Evolutionary conservation across 2,797 vertebrate species (phyloP), one percentile per base, ranked within the genome.

Genomic region (Darevskia mixta): DNA sequence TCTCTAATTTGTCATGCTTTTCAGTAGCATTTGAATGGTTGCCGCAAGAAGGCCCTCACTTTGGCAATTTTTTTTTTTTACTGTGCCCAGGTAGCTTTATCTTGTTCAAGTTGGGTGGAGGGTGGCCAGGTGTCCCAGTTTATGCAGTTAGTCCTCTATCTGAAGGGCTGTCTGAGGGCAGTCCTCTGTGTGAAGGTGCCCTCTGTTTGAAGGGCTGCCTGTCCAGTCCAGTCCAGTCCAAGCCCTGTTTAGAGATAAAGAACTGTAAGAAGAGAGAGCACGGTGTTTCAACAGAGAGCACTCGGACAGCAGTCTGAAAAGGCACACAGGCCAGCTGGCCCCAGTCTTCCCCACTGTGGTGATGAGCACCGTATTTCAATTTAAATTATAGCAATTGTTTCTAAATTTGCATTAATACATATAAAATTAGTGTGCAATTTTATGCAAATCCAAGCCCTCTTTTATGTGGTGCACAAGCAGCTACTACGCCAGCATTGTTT

Each of bases 11-110:
- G 93, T 90, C 89, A 71, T n/a, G 92, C 91, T 86, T 94, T 95
- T 96, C 93, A 95, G 32, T 89, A 92, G 86, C 94, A 95, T 94
- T 95, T 96, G 90, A 93, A 94, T 90, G 92, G 90, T 91, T 38
- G 66, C 81, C 82, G 76, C 94, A 87, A 88, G 90, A 88, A 91
- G 90, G 86, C 77, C 82, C 86, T 13, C 64, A 8, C 27, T 15
- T 55, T 58, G 13, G 38, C 71, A 71, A 35, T 49, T 49, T 13
- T 49, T 49, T 45, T 85, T 72, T 78, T 89, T 79, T 79, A 88
- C 85, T 66, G 75, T 79, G 73, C 83, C 29, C 89, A 69, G 92
- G 89, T 92, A 87, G 79, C 41, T 83, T 87, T 72, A 84, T 93
- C 80, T 90, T 88, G 18, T 86, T 87, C 89, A 78, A 79, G 29